Conservation (phyloP, 2,888 invertebrate species). For the Marasmarcha lunaedactyla region DNA sequence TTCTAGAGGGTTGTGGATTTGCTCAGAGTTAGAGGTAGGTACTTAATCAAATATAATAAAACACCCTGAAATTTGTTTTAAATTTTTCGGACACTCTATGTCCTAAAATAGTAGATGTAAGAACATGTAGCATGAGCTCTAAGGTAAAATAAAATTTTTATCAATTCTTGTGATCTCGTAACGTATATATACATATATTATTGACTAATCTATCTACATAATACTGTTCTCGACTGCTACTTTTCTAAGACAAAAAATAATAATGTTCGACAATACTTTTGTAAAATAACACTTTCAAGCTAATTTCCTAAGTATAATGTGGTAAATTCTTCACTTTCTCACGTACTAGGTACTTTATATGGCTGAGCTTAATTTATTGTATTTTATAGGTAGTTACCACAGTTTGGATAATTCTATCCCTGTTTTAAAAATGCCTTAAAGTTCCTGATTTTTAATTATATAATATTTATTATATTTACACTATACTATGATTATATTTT, state of each 20-base stretch:
- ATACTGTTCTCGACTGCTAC: constrained; percentile 34
- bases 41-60: constrained; percentile 20
- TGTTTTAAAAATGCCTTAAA: neutral
- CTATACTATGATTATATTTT: too few species aligned
- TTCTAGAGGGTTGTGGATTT: constrained; percentile 43
- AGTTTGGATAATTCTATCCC: neutral
- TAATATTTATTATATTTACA: neutral
- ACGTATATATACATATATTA: neutral
- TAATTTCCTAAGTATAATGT: constrained; percentile 19
- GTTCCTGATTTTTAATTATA: neutral
- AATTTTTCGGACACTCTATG: too few species aligned
- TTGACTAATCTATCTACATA: constrained; percentile 6
- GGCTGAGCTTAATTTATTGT: constrained; percentile 26
- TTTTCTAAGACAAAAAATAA: constrained; percentile 32
- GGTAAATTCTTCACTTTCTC: constrained; percentile 16
- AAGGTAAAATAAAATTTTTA: constrained; percentile 18
- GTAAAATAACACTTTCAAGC: constrained; percentile 27
- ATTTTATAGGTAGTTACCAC: neutral
- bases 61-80: constrained; percentile 19
- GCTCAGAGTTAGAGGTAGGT: constrained; percentile 34
- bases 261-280: constrained; percentile 47
- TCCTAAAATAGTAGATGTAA: too few species aligned
- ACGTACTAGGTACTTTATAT: constrained; percentile 24
- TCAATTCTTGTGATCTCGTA: constrained; percentile 38
- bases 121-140: too few species aligned